Evolutionary conservation across 2,888 invertebrate genomes (phyloP).

Genomic region (Synergus itoensis): DNA sequence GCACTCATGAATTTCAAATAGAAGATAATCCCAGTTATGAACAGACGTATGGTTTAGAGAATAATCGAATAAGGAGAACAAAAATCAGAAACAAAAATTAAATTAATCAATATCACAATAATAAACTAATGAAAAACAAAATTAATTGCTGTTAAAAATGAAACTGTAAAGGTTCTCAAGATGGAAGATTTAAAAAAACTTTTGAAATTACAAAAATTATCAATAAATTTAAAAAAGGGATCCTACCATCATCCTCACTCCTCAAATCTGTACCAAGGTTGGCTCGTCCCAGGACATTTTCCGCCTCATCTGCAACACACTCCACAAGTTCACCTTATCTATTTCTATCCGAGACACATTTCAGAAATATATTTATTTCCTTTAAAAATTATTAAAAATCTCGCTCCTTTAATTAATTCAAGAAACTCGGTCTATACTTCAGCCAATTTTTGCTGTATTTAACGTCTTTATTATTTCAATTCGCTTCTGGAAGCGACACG

Average conservation of each 20-base stretch:
- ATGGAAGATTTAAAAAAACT: too few relatives aligned
- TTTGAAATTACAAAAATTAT: not conserved
- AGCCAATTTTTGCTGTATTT: not conserved
- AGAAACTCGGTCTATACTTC: not conserved
- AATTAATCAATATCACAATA: too few relatives aligned
- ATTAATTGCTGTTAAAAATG: not conserved
- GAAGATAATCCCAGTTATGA: conserved; percentile 45
- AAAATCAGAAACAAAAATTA: too few relatives aligned
- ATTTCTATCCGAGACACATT: conserved; percentile 41
- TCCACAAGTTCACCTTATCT: conserved; percentile 48
- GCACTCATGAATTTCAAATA: conserved; percentile 12
- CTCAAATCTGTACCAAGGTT: conserved; percentile 64
- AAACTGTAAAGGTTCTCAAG: too few relatives aligned
- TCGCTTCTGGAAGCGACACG: not conserved
- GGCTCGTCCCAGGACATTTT: conserved; percentile 71
- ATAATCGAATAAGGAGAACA: too few relatives aligned
- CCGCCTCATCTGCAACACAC: conserved; percentile 64
- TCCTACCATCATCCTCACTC: conserved; percentile 69
- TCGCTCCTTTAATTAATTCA: not conserved
- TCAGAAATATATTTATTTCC: conserved; percentile 5
- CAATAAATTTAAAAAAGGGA: conserved; percentile 63
- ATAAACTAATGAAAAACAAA: not conserved
- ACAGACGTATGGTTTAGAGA: not conserved
- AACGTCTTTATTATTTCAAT: not conserved
- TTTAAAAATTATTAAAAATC: conserved; percentile 43